A percentile compares a stretch with the other conserved stretches of the same genome.
Evolutionary conservation across 2,888 invertebrate genomes (phyloP).

Genomic region (Drosophila falleni): DNA sequence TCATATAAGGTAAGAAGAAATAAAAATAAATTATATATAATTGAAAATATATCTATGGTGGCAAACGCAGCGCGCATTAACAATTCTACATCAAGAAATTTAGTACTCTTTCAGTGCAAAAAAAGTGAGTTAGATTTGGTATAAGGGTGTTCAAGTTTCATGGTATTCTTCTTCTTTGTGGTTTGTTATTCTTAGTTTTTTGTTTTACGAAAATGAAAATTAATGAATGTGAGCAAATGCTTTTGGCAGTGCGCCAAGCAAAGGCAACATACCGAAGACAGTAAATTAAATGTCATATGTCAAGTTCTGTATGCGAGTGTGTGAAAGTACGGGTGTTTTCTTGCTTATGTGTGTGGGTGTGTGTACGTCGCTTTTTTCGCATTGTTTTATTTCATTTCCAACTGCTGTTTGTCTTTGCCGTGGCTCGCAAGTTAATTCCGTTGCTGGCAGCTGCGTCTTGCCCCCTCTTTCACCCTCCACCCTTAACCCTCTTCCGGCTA

Average conservation of each 20-base stretch:
- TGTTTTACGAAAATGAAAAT: conserved; percentile 73
- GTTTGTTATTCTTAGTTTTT: conserved; percentile 28
- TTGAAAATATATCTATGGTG: background rate
- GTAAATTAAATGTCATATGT: conserved; percentile 82
- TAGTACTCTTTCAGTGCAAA: background rate
- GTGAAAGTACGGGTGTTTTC: conserved; percentile 25
- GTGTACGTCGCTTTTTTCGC: conserved; percentile 31
- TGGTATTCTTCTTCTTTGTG: conserved; percentile 15
- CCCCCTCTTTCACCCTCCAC: background rate
- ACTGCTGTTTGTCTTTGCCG: conserved; percentile 72
- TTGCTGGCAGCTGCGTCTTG: conserved; percentile 45
- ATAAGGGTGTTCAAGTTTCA: conserved; percentile 1
- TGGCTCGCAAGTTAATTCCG: conserved; percentile 74
- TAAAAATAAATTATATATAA: no score
- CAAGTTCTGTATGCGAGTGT: conserved; percentile 52
- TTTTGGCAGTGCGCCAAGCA: conserved; percentile 73
- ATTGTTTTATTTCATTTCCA: conserved; percentile 66
- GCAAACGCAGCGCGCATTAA: no score
- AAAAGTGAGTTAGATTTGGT: background rate
- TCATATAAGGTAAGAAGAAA: no score
- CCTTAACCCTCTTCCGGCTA: background rate
- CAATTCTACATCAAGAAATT: background rate
- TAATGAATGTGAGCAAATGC: conserved; percentile 80
- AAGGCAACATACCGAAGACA: conserved; percentile 72
- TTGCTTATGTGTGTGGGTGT: conserved; percentile 41